Evolutionary conservation across 2,797 vertebrate genomes (phyloP), one percentile per base, ranked within the genome.

Genomic region (Mus minutoides): DNA sequence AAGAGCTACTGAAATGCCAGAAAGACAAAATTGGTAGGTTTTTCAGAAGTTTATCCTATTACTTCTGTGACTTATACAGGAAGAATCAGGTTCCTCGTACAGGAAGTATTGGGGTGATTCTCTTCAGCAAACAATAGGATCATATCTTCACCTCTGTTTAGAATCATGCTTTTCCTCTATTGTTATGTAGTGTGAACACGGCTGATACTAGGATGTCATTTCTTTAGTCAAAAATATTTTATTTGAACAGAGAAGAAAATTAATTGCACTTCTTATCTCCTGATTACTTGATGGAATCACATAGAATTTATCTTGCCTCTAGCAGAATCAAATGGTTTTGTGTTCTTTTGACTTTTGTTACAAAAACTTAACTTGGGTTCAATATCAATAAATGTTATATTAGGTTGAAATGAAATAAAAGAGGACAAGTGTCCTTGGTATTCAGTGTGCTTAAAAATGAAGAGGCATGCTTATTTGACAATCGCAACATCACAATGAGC

Each of bases 141-240:
- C 40, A 17, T 73, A 10, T 54, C 84, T 91, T 90, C 21, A 76
- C 54, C 40, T 73, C 10, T 58, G 58, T 85, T 43, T 54, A n/a
- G 2, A 90, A 93, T 90, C 2, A 69, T 29, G 52, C 6, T 77
- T 91, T 88, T 80, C 21, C 85, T n/a, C 56, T 82, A 2, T 52
- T 76, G 11, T 54, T 80, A 56, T n/a, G 80, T 54, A 46, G 0
- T 54, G 12, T 80, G 40, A 75, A 54, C 34, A 54, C 14, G 24
- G 24, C 46, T 88, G 29, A 75, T 77, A 76, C 24, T 73, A 80
- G 12, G 80, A 16, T 67, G 10, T 0, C 56, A 52, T 80, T 43
- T 94, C 88, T 31, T 88, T 64, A 56, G 80, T 87, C 29, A 88
- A 76, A 89, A 76, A 26, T 94, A 9, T 62, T 87, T 95, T 92